Base-by-base conservation (phyloP, 2,888 invertebrate genomes). In the Lasiommata megera region DNA sequence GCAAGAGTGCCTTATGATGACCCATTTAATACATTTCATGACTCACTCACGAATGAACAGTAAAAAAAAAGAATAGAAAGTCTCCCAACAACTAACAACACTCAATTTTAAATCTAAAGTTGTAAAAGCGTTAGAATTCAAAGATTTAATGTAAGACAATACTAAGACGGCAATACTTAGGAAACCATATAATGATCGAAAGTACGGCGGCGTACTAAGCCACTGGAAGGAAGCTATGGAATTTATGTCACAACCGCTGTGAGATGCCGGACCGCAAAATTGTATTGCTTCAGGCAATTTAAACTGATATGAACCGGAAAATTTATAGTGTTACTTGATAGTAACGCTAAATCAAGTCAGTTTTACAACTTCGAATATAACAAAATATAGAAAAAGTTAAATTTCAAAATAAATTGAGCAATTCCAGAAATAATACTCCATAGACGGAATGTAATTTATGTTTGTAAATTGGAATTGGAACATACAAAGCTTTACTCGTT, bases 221-320 rank as follows among this genome's bases (percentile, higher is more conserved):
- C 59, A 46, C 34, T 56, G 54, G 16, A 51, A 51, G 59, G 62
- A 63, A 54, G 55, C 44, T 46, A 56, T 50, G 66, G 67, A 67
- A 74, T 76, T 69, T 60, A 58, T 74, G 69, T 68, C 71, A 67
- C 50, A 67, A 67, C 69, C 69, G 61, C 62, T 61, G 62, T 48
- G 59, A 60, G 38, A 53, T 51, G 58, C 66, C 53, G 62, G 59
- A 64, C 66, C 63, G 61, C 69, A 70, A 65, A 63, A 58, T 23
- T 60, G 44, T 55, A 63, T 66, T 60, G 43, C 58, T 41, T 29
- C 58, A 56, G 37, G 38, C 58, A 34, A 43, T 6, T 7, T 43
- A 23, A 18, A 41, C 6, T n/a, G 41, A n/a, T 23, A 41, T 23
- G 23, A 41, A 23, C 18, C 1, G 41, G n/a, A 23, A 23, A 41